Percentiles rank a stretch among this genome's conserved stretches.
phyloP scores from a whole-genome alignment of 2,113 vertebrate genomes.

The Paracanthobrama guichenoti region DNA sequence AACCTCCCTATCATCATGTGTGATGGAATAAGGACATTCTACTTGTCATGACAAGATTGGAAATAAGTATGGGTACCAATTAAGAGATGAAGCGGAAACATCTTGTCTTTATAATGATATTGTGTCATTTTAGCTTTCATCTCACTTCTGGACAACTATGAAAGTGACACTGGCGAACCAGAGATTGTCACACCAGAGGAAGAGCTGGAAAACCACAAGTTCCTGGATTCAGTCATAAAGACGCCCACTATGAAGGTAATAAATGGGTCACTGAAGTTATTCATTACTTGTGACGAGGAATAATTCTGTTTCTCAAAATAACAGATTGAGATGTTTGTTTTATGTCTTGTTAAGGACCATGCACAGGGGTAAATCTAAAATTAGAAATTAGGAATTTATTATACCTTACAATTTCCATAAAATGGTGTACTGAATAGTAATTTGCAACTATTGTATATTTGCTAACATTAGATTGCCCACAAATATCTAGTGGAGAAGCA shows the following conservation, averaged over 20 bases:
- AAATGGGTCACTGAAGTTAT: not conserved
- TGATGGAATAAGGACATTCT: not conserved
- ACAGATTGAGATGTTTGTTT: not conserved
- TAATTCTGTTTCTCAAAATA: not conserved
- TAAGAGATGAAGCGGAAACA: not conserved
- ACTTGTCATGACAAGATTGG: not conserved
- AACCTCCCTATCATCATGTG: not conserved
- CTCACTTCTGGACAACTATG: slow-evolving; percentile 81
- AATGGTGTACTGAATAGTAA: not conserved
- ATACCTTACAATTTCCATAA: not conserved
- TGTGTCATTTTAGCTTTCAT: slow-evolving; percentile 74
- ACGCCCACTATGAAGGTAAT: slow-evolving; percentile 78
- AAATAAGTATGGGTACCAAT: not conserved
- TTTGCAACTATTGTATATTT: not conserved
- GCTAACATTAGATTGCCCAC: slow-evolving; percentile 71
- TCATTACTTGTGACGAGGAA: not conserved
- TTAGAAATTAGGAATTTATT: not conserved
- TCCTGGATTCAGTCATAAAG: slow-evolving; percentile 75
- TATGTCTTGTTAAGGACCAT: not conserved
- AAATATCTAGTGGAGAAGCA: slow-evolving; percentile 75
- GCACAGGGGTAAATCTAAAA: not conserved
- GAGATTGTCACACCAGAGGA: slow-evolving; percentile 80
- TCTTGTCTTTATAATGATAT: not conserved
- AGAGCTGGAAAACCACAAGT: slow-evolving; percentile 78
- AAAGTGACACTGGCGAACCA: slow-evolving; percentile 75